These are phyloP conservation scores for Thereuonema tuberculata DNA, from an alignment of 1,140 invertebrate species.

Conservation along the genomic window DNA sequence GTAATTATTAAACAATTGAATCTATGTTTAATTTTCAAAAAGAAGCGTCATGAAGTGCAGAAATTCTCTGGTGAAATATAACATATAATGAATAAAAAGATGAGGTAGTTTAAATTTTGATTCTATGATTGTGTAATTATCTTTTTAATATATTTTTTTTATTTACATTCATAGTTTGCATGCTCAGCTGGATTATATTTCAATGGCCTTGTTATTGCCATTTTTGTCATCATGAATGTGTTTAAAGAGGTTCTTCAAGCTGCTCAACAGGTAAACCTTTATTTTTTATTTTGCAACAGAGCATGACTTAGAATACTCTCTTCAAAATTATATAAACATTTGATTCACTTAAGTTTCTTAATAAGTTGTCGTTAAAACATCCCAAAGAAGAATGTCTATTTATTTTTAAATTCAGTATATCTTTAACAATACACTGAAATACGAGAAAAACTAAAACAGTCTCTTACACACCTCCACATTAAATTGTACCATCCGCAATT, in stretches of 20 bases:
- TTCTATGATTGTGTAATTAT: too few relatives aligned
- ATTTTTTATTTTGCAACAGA: background rate
- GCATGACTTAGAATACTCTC: background rate
- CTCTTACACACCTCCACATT: too few relatives aligned
- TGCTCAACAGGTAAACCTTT: slow-evolving; percentile 44
- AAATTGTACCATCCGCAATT: too few relatives aligned
- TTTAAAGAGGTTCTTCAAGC: slow-evolving; percentile 59
- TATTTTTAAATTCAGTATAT: background rate
- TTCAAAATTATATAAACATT: background rate
- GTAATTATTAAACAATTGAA: too few relatives aligned
- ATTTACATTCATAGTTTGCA: background rate
- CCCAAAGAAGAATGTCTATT: background rate
- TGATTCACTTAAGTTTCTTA: background rate
- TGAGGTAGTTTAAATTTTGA: too few relatives aligned
- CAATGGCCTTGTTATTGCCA: slow-evolving; percentile 45
- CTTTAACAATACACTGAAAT: background rate
- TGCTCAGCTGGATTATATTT: background rate
- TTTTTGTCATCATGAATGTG: slow-evolving; percentile 51
- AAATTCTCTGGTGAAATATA: too few relatives aligned
- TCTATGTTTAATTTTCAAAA: too few relatives aligned
- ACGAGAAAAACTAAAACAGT: background rate
- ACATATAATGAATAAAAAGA: too few relatives aligned
- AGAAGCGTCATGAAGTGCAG: too few relatives aligned
- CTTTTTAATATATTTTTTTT: too few relatives aligned
- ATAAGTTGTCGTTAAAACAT: background rate